Conservation (phyloP, 2,888 invertebrate genomes). For the Cataglyphis cursor region DNA sequence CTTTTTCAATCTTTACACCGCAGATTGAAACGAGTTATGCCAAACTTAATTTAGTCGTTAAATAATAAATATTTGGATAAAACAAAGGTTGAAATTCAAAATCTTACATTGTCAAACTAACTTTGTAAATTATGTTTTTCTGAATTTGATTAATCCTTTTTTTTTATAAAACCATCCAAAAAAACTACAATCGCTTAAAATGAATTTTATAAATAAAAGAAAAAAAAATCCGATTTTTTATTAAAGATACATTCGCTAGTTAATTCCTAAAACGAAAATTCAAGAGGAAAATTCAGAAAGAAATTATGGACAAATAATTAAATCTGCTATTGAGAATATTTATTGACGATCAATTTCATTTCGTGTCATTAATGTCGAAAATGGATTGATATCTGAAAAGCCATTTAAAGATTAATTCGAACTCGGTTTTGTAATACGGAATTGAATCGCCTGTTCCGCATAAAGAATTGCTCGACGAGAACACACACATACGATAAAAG, state of each 20-base stretch:
- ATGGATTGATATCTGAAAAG: not conserved
- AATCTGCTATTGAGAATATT: not conserved
- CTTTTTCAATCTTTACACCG: not conserved
- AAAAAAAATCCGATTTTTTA: not conserved
- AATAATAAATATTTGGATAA: not conserved
- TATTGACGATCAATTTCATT: not conserved
- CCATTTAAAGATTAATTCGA: not conserved
- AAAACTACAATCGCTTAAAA: not conserved
- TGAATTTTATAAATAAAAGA: not conserved
- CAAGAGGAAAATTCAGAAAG: not conserved
- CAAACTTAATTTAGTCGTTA: not conserved
- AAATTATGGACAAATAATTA: not conserved
- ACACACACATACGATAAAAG: not conserved
- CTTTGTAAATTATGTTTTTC: not conserved
- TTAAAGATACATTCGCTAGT: not conserved
- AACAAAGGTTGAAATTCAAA: not conserved
- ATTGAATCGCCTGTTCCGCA: not conserved
- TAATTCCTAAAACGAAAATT: not conserved
- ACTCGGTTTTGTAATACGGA: not conserved
- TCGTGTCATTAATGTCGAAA: not conserved
- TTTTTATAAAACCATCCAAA: not conserved
- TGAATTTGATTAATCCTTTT: not conserved
- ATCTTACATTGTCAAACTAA: not conserved
- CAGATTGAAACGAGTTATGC: not conserved
- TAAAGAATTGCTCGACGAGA: not conserved